Percentiles rank a stretch among this genome's conserved stretches.
Conservation (phyloP, 1,140 invertebrate genomes). For the Drosophila melanica region DNA sequence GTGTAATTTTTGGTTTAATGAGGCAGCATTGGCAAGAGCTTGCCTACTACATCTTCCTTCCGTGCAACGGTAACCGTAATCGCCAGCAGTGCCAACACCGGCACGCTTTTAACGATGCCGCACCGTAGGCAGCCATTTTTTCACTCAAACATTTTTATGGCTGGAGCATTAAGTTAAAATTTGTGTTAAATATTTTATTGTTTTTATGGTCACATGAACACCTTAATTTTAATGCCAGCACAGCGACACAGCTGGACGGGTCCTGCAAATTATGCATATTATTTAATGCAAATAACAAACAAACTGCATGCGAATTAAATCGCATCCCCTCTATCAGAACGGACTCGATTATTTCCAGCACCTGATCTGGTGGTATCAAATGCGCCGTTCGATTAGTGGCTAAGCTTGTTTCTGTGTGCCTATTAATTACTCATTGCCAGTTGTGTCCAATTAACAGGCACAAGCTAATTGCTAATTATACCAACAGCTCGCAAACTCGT, state of each 20-base stretch:
- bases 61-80: neutral
- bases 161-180: slow-evolving; percentile 77
- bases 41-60: neutral
- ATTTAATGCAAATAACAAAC: neutral
- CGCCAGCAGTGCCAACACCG: slow-evolving; percentile 1
- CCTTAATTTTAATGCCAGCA: slow-evolving; percentile 51
- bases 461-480: slow-evolving; percentile 32
- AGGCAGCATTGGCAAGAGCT: slow-evolving; percentile 60
- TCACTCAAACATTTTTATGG: slow-evolving; percentile 74
- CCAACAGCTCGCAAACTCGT: slow-evolving; percentile 25
- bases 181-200: slow-evolving; percentile 82
- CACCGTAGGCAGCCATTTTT: slow-evolving; percentile 62
- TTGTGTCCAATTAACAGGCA: slow-evolving; percentile 38
- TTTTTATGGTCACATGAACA: slow-evolving; percentile 77
- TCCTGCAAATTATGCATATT: slow-evolving; percentile 55
- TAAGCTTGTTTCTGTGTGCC: slow-evolving; percentile 9
- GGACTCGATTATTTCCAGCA: slow-evolving; percentile 36
- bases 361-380: slow-evolving; percentile 15
- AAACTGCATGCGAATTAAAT: too few relatives aligned
- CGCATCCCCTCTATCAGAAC: slow-evolving; percentile 8
- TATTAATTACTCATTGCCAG: slow-evolving; percentile 38
- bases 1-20: slow-evolving; percentile 81
- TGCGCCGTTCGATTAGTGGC: slow-evolving; percentile 24
- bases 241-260: slow-evolving; percentile 25
- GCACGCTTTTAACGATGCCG: slow-evolving; percentile 39